Evolutionary conservation across 2,797 vertebrate species (phyloP).

Genomic region (Channa striata): DNA sequence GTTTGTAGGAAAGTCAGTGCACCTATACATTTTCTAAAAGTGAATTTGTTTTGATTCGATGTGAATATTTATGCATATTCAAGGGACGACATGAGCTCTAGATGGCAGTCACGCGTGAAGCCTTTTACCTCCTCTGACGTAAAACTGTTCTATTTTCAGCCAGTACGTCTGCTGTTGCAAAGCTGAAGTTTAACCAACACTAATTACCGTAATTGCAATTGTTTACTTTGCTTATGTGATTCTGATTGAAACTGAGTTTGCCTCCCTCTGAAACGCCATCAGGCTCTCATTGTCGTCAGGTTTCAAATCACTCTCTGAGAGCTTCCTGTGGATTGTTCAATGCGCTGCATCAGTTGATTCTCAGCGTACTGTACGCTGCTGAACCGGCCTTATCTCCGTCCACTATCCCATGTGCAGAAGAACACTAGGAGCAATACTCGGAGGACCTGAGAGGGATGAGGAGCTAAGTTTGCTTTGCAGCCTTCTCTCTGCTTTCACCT

Average conservation of each 20-base stretch:
- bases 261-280: slow-evolving; percentile 44
- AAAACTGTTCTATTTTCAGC: slow-evolving; percentile 19
- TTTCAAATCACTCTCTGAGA: slow-evolving; percentile 18
- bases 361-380: slow-evolving; percentile 14
- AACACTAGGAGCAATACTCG: slow-evolving; percentile 14
- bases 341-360: slow-evolving; percentile 22
- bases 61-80: too few species aligned
- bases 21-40: neutral
- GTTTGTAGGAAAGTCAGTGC: neutral
- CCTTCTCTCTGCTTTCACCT: slow-evolving; percentile 30
- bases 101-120: slow-evolving; percentile 60
- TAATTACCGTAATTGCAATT: slow-evolving; percentile 62
- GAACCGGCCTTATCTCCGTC: slow-evolving; percentile 14
- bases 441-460: slow-evolving; percentile 14
- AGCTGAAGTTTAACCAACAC: slow-evolving; percentile 51
- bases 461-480: slow-evolving; percentile 36
- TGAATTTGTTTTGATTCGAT: too few species aligned
- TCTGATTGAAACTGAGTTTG: slow-evolving; percentile 54
- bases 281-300: slow-evolving; percentile 46
- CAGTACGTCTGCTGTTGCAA: slow-evolving; percentile 27
- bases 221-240: slow-evolving; percentile 60
- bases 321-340: slow-evolving; percentile 52
- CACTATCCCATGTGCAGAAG: slow-evolving; percentile 31
- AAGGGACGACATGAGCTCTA: slow-evolving; percentile 35
- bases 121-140: slow-evolving; percentile 6